A percentile compares a stretch with the other conserved stretches of the same genome.
Evolutionary conservation across 2,113 vertebrate species (phyloP).

Genomic region (Varanus salvator): DNA sequence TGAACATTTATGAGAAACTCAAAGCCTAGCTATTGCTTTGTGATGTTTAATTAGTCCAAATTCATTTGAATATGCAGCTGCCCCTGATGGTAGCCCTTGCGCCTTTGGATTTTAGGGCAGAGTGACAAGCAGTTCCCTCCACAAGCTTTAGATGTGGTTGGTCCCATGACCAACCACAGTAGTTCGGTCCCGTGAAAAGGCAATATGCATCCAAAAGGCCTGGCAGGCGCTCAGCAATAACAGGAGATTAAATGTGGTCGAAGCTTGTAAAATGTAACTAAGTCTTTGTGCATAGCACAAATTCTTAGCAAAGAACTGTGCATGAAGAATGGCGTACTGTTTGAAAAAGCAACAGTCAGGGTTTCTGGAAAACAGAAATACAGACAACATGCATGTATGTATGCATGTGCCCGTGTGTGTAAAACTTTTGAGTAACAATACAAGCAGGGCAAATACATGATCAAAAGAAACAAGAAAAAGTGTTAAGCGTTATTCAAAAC

Average conservation of each 20-base stretch:
- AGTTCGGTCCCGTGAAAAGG: not conserved
- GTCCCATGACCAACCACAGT: too few species aligned
- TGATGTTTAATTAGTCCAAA: not conserved
- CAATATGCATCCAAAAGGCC: not conserved
- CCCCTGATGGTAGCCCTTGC: not conserved
- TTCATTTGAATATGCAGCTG: not conserved
- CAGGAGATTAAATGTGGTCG: not conserved
- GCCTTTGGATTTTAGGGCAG: not conserved
- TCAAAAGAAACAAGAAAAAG: slow-evolving; percentile 35
- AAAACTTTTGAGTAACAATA: not conserved
- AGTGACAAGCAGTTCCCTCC: not conserved
- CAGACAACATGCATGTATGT: not conserved
- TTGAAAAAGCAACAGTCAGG: not conserved
- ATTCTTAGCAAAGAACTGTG: not conserved
- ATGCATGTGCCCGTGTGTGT: too few species aligned
- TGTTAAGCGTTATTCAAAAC: slow-evolving; percentile 27
- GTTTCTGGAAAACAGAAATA: not conserved
- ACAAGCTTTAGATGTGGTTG: not conserved
- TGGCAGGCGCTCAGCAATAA: not conserved
- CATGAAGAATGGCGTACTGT: too few species aligned
- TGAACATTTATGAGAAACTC: not conserved
- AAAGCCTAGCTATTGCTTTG: not conserved
- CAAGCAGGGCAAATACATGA: not conserved
- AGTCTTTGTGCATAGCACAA: not conserved
- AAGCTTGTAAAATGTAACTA: not conserved